phyloP scores from a whole-genome alignment of 2,888 invertebrate species.

The Ormyrus thymus region DNA sequence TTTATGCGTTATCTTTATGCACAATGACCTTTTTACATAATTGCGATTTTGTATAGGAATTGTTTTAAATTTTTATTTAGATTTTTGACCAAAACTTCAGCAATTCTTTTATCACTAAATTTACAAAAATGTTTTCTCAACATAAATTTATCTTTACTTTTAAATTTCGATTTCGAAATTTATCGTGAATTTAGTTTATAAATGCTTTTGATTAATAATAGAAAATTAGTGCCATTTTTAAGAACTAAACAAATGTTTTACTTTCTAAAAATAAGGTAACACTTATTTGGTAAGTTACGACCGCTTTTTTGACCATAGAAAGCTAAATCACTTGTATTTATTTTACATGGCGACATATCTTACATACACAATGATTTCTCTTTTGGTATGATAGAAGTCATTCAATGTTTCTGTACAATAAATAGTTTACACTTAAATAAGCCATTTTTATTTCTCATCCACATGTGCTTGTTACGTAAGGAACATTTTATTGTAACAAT shows the following conservation, averaged over 20 bases:
- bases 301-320: conserved; percentile 49
- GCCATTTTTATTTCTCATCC: conserved; percentile 62
- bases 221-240: conserved; percentile 32
- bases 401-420: conserved; percentile 57
- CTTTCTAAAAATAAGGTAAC: conserved; percentile 26
- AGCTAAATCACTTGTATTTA: conserved; percentile 39
- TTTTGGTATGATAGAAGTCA: conserved; percentile 52
- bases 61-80: too few species aligned
- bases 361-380: conserved; percentile 34
- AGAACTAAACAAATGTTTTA: conserved; percentile 18
- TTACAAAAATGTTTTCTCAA: conserved; percentile 6
- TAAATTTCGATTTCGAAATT: conserved; percentile 21
- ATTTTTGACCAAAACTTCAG: too few species aligned
- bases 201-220: background rate
- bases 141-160: conserved; percentile 1
- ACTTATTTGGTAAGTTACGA: conserved; percentile 47
- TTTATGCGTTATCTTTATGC: conserved; percentile 41
- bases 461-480: conserved; percentile 65
- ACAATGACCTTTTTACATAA: conserved; percentile 37
- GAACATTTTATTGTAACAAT: conserved; percentile 65
- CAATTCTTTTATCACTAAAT: conserved; percentile 7
- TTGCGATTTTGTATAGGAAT: background rate
- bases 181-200: background rate
- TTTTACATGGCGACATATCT: conserved; percentile 45
- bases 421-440: conserved; percentile 60